Percentiles rank a stretch among this genome's conserved stretches.
These are phyloP conservation scores for Nymphalis io DNA, from an alignment of 1,140 invertebrate species.

Conservation along the genomic window DNA sequence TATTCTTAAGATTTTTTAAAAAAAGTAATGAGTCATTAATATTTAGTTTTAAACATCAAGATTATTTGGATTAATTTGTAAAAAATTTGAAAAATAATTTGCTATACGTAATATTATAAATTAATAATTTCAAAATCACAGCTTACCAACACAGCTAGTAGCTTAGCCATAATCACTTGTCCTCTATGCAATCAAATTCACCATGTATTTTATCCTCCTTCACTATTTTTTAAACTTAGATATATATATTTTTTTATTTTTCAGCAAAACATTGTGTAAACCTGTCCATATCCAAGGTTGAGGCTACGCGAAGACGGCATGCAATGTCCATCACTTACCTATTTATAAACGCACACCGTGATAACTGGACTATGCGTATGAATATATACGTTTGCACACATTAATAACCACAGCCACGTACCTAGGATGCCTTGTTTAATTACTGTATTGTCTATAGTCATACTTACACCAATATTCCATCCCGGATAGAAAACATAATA, in stretches of 20 bases:
- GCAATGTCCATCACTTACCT: slow-evolving; percentile 60
- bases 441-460: slow-evolving; percentile 47
- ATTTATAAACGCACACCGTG: slow-evolving; percentile 74
- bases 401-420: slow-evolving; percentile 33
- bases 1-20: too few relatives aligned
- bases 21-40: too few relatives aligned
- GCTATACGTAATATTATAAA: background rate
- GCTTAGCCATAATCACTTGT: slow-evolving; percentile 59
- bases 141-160: slow-evolving; percentile 60
- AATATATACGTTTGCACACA: slow-evolving; percentile 41
- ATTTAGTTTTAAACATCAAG: too few relatives aligned
- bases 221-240: slow-evolving; percentile 40
- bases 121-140: background rate
- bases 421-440: slow-evolving; percentile 48
- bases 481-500: slow-evolving; percentile 40
- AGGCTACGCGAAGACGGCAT: slow-evolving; percentile 59
- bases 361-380: slow-evolving; percentile 44
- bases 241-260: slow-evolving; percentile 42
- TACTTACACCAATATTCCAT: slow-evolving; percentile 39
- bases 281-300: slow-evolving; percentile 74
- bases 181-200: slow-evolving; percentile 40
- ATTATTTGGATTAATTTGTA: too few relatives aligned
- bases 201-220: slow-evolving; percentile 44
- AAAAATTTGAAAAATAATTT: background rate
- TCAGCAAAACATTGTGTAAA: slow-evolving; percentile 46